phyloP scores from a whole-genome alignment of 2,113 vertebrate species.

The Tyto alba region DNA sequence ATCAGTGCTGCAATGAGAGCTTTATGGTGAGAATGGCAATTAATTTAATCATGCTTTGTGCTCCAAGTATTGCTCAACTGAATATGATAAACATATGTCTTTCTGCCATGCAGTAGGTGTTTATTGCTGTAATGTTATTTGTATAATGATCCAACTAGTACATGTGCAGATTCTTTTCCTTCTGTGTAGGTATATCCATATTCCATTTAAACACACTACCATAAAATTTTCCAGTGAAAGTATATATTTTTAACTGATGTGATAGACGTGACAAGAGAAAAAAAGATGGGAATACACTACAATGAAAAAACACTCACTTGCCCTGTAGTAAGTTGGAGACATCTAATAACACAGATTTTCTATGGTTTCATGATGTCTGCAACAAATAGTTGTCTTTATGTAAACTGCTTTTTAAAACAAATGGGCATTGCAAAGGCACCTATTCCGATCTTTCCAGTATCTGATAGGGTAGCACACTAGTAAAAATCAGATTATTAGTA shows the following conservation, averaged over 20 bases:
- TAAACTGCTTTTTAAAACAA: not conserved
- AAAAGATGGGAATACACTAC: not conserved
- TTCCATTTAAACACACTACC: not conserved
- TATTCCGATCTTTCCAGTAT: not conserved
- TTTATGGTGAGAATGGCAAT: conserved; percentile 67
- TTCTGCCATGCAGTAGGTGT: not conserved
- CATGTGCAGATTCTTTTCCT: not conserved
- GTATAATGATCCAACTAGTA: conserved; percentile 38
- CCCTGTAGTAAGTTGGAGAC: not conserved
- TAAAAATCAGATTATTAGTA: not conserved
- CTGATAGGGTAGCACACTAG: not conserved
- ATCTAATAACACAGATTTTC: not conserved
- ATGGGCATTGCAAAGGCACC: not conserved
- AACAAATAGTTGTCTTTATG: not conserved
- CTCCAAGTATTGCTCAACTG: conserved; percentile 35
- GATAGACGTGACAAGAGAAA: not conserved
- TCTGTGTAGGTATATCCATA: not conserved
- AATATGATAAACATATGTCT: conserved; percentile 45
- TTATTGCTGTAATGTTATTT: conserved; percentile 27
- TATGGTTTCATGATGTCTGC: not conserved
- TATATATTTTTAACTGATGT: not conserved
- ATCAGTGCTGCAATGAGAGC: conserved; percentile 69
- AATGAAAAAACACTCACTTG: not conserved
- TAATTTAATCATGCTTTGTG: conserved; percentile 49
- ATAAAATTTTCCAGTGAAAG: not conserved